Conservation (phyloP, 2,797 vertebrate species). For the Calcarius lapponicus region DNA sequence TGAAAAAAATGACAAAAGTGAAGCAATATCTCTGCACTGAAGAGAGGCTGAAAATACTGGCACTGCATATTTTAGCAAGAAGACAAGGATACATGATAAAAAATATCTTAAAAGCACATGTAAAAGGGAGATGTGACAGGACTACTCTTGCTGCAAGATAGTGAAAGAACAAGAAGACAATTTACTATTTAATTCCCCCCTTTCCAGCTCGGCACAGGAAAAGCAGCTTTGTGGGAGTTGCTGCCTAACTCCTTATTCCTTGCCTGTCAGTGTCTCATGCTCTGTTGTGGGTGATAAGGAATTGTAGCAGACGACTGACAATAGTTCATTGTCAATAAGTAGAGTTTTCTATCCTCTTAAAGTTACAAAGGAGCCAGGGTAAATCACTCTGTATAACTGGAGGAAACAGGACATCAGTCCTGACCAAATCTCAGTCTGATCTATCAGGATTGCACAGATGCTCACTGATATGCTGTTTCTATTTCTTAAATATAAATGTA, state of each 20-base stretch:
- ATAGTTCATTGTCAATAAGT: background rate
- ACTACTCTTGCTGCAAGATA: background rate
- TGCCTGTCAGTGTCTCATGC: background rate
- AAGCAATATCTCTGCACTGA: background rate
- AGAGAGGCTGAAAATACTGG: background rate
- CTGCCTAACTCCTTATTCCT: background rate
- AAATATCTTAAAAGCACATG: background rate
- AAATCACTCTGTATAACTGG: background rate
- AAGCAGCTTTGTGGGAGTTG: background rate
- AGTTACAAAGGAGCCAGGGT: background rate
- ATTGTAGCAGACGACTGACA: background rate
- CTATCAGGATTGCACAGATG: background rate
- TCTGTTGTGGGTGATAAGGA: background rate
- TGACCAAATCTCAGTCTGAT: background rate
- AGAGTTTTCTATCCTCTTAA: background rate
- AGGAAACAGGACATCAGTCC: background rate
- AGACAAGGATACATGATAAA: background rate
- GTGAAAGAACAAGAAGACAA: background rate
- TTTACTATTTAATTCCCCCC: background rate
- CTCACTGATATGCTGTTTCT: rapidly evolving
- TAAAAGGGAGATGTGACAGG: background rate
- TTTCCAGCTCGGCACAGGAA: background rate
- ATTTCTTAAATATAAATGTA: background rate
- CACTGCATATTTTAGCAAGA: background rate
- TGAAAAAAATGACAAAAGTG: background rate